Base-by-base conservation (phyloP, 92 coral and sea anemone species). In the Meandrina meandrites region DNA sequence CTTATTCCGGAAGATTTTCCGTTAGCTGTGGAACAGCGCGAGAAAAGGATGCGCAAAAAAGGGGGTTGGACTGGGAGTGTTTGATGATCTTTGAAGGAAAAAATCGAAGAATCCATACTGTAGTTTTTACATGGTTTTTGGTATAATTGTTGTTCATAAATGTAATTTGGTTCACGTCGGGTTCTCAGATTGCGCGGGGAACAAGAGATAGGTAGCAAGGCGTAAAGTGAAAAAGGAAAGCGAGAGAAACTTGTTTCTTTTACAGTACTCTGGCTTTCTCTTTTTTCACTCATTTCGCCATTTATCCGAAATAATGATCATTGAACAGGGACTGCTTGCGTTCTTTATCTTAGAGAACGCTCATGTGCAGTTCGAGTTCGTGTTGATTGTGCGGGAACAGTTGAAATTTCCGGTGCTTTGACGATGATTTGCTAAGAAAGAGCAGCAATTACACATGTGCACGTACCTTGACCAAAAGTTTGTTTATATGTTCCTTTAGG, bases 401-500 rank as follows among this genome's bases (percentile, higher is more conserved):
- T 60, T 24, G 2, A 22, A 0, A 22, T 60, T 60, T 22, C 24
- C 68, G 68, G 2, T 22, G 30, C 31, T 60, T 24, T 60, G 68
- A 24, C 13, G 68, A 60, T 0, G 30, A 22, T 58, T 58, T 58
- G 64, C 28, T 6, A 21, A 58, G 67, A 13, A 58, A 21, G 7
- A 58, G 28, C 67, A 22, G 28, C 6, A 58, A 19, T 19, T 17
- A n/a, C n/a, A 58, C 67, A 58, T 4, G 67, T 58, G 9, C 67
- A 58, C 0, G 9, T 18, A 18, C n/a, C 64, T n/a, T 50, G 3
- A 78, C 4, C 6, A 5, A 30, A 28, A 27, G 62, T 78, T n/a
- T 78, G 22, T n/a, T 75, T 40, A 47, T 78, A 10, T 42, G 81
- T n/a, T 54, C n/a, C 72, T 75, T 22, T 45, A 96, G 98, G 98